Evolutionary conservation across 2,797 vertebrate genomes (phyloP), one percentile per base, ranked within the genome.

Genomic region (Tiaroga cobitis): DNA sequence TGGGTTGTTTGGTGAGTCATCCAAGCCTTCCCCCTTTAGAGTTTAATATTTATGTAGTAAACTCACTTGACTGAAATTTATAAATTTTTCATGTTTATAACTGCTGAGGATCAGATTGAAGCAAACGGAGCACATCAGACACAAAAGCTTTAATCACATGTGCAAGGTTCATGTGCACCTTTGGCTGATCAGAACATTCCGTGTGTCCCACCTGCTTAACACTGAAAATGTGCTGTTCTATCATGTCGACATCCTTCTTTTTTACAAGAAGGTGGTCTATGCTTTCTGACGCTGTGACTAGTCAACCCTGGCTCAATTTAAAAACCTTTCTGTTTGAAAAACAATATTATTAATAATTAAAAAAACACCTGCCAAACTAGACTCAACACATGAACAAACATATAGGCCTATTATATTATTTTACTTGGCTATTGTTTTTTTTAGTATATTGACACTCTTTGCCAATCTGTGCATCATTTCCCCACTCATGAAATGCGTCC

Each of bases 11-110:
- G 56, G 11, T 59, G 80, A 81, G 15, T 72, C 51, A 21, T 72
- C 37, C 26, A 65, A 34, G 32, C 18, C 59, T 49, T 29, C 11
- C 41, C 24, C 26, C 8, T 51, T 54, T 67, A 34, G 11, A 13
- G 39, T 79, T 32, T 8, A 46, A 67, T 80, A 80, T 80, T 32
- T 65, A 67, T 65, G 26, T 15, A 65, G 61, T 78, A 67, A 80
- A 29, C 61, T 65, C 26, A 43, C 16, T 39, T 59, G 5, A 39
- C 8, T 63, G 16, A 32, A 63, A 65, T 21, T 2, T 32, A 43
- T 79, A 39, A 65, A 43, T 61, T 63, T 43, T 61, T 26, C 37
- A 61, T 21, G 37, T 43, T 78, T 78, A 63, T 78, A 61, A 65
- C 77, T 75, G 61, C 8, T 67, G 1, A 10, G 15, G 54, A 59